phyloP scores from a whole-genome alignment of 2,113 vertebrate species.

The Micronisus gabar region DNA sequence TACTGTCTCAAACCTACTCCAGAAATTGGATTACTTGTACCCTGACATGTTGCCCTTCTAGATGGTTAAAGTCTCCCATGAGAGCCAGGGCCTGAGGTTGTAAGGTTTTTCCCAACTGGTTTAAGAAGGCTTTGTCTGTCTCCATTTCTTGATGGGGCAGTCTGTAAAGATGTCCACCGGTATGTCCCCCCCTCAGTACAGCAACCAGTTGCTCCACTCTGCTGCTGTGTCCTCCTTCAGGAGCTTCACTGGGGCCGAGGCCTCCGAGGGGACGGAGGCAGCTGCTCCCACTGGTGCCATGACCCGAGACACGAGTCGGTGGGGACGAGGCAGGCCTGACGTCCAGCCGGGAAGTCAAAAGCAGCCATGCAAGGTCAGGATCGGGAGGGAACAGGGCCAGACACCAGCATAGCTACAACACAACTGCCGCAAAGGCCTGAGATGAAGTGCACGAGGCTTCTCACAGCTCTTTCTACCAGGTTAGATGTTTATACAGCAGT shows the following conservation, averaged over 20 bases:
- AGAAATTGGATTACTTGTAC: neutral
- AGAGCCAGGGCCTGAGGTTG: neutral
- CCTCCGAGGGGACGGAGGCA: neutral
- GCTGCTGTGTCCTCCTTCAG: neutral
- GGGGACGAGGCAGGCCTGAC: neutral
- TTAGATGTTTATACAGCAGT: neutral
- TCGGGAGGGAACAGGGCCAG: neutral
- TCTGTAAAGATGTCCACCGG: neutral
- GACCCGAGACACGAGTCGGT: neutral
- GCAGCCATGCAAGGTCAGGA: neutral
- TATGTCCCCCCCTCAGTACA: neutral
- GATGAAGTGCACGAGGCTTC: neutral
- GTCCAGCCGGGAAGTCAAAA: neutral
- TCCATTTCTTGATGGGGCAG: neutral
- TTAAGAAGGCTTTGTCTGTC: neutral
- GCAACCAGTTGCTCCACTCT: neutral
- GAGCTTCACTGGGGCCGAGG: neutral
- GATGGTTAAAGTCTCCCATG: neutral
- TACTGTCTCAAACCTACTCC: neutral
- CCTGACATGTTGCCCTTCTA: neutral
- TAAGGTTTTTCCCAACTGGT: neutral
- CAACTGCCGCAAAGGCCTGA: neutral
- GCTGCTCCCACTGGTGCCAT: neutral
- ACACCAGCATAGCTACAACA: accelerated
- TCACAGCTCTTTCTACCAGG: neutral